Conservation (phyloP, 2,797 vertebrate genomes). For the Gymnothorax javanicus region DNA sequence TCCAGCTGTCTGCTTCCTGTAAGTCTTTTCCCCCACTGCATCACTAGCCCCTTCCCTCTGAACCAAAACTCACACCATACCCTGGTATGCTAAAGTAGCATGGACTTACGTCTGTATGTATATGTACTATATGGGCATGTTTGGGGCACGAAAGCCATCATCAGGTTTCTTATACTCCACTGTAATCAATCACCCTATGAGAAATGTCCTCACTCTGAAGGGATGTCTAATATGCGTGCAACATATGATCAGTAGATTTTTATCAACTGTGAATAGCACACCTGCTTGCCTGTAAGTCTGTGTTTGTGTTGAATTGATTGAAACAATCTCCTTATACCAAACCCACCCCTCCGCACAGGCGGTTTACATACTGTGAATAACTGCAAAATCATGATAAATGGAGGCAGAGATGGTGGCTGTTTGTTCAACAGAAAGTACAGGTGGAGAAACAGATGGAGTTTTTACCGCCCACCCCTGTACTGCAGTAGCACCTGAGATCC, state of each 20-base stretch:
- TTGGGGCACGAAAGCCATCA: constrained; percentile 52
- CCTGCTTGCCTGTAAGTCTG: constrained; percentile 46
- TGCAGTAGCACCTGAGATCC: not conserved
- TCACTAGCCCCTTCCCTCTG: constrained; percentile 1
- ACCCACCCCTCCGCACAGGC: constrained; percentile 40
- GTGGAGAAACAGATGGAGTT: not conserved
- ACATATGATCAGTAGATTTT: constrained; percentile 44
- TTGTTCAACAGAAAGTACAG: not conserved
- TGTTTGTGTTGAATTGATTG: constrained; percentile 43
- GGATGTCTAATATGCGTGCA: constrained; percentile 43
- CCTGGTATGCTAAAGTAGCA: constrained; percentile 54
- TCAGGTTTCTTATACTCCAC: constrained; percentile 44
- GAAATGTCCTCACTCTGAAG: constrained; percentile 31
- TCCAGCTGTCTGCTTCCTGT: not conserved
- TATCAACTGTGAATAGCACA: constrained; percentile 49
- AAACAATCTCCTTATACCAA: constrained; percentile 35
- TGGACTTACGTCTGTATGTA: constrained; percentile 61
- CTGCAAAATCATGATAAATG: not conserved
- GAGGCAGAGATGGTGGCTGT: not conserved
- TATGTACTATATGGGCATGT: constrained; percentile 77
- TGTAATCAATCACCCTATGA: constrained; percentile 25
- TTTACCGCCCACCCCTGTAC: not conserved
- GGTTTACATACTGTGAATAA: constrained; percentile 36
- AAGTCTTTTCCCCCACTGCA: not conserved
- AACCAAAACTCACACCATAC: constrained; percentile 14